Evolutionary conservation across 2,797 vertebrate genomes (phyloP).

Genomic region (Ciconia nigra): DNA sequence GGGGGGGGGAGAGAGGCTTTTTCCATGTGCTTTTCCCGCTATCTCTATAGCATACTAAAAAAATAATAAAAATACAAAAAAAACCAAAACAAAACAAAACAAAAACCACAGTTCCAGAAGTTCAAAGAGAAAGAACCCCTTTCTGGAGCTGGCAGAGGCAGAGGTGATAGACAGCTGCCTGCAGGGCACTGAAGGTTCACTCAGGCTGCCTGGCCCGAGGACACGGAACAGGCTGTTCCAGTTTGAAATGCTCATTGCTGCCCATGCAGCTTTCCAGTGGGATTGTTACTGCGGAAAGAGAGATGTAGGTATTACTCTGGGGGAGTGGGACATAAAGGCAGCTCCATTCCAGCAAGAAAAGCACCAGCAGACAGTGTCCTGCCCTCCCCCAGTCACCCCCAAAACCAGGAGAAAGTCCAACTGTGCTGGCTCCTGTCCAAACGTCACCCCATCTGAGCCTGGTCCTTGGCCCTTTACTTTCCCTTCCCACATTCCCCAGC

Average conservation of each 20-base stretch:
- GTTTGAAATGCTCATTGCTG: not conserved
- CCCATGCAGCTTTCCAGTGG: not conserved
- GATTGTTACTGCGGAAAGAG: fast-evolving
- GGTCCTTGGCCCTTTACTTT: not conserved
- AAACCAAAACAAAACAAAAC: too few relatives aligned
- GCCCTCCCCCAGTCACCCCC: fast-evolving
- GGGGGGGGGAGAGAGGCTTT: not conserved
- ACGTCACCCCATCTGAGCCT: not conserved
- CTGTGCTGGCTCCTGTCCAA: not conserved
- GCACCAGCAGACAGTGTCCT: not conserved
- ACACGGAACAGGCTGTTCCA: not conserved
- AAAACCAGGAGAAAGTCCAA: not conserved
- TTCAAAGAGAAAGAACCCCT: not conserved
- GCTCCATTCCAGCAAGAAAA: not conserved
- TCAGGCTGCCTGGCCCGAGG: not conserved
- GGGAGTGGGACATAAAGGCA: not conserved
- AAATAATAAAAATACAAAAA: too few relatives aligned
- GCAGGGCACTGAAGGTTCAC: not conserved
- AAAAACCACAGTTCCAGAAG: not conserved
- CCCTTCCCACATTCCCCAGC: not conserved
- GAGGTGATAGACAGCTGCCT: not conserved
- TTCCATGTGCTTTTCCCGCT: not conserved
- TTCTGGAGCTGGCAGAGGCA: not conserved
- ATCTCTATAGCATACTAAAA: not conserved
- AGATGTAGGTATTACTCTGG: not conserved